Percentiles rank a stretch among this genome's conserved stretches.
phyloP scores from a whole-genome alignment of 1,140 invertebrate species.

The Arctopsyche grandis region DNA sequence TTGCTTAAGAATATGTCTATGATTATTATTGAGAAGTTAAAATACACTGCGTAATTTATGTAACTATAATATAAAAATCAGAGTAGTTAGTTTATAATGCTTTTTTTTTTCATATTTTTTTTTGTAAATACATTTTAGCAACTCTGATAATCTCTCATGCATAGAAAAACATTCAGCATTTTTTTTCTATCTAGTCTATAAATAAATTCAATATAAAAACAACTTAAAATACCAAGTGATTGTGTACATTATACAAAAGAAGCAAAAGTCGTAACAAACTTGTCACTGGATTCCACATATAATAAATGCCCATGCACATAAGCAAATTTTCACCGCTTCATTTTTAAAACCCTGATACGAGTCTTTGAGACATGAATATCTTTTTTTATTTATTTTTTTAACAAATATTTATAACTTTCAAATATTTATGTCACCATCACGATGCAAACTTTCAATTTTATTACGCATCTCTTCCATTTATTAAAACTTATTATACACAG shows the following conservation, averaged over 20 bases:
- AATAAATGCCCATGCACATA: conserved; percentile 51
- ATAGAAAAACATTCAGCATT: conserved; percentile 50
- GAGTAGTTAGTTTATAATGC: conserved; percentile 50
- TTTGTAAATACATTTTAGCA: conserved; percentile 47
- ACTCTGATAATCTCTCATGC: conserved; percentile 47
- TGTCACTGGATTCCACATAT: conserved; percentile 26
- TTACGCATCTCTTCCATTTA: background rate
- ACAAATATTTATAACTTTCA: conserved; percentile 44
- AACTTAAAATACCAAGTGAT: conserved; percentile 51
- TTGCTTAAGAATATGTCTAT: conserved; percentile 51
- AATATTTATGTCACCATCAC: conserved; percentile 15
- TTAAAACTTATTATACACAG: conserved; percentile 27
- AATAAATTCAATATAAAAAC: conserved; percentile 54
- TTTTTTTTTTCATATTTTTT: conserved; percentile 4
- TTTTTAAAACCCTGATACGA: conserved; percentile 51
- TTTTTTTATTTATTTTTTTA: conserved; percentile 8
- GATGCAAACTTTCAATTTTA: conserved; percentile 28
- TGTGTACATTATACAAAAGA: conserved; percentile 10
- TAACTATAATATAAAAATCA: conserved; percentile 51
- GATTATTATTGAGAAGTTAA: conserved; percentile 39
- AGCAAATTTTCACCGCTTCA: conserved; percentile 47
- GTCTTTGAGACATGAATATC: conserved; percentile 52
- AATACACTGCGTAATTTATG: conserved; percentile 49
- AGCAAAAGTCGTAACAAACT: conserved; percentile 21
- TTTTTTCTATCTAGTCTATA: conserved; percentile 48